A percentile compares a stretch with the other conserved stretches of the same genome.
phyloP scores from a whole-genome alignment of 1,140 invertebrate genomes.

The Hyposmocoma kahamanoa region DNA sequence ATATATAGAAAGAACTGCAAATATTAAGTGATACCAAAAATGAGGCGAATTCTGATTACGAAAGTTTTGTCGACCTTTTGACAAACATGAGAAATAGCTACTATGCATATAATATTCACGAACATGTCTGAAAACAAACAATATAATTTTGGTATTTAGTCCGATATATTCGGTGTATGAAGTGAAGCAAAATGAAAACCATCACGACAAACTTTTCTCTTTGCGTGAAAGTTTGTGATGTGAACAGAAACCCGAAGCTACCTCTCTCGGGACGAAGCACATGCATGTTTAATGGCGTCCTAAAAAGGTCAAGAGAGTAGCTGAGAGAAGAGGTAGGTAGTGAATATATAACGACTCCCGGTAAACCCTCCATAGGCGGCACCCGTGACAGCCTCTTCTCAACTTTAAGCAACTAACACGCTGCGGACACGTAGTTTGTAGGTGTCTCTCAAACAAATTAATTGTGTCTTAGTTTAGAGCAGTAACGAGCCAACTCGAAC shows the following conservation, averaged over 20 bases:
- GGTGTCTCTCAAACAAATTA: conserved; percentile 65
- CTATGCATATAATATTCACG: too few relatives aligned
- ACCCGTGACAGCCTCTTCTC: conserved; percentile 40
- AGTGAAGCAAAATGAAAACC: conserved; percentile 49
- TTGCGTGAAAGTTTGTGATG: conserved; percentile 53
- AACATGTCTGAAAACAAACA: conserved; percentile 7
- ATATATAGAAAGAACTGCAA: too few relatives aligned
- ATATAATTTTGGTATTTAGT: conserved; percentile 20
- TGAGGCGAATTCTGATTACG: too few relatives aligned
- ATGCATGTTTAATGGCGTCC: conserved; percentile 66
- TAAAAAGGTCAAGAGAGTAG: conserved; percentile 61
- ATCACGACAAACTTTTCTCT: conserved; percentile 55
- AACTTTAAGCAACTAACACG: conserved; percentile 45
- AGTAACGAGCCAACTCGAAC: conserved; percentile 46
- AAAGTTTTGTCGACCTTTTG: too few relatives aligned
- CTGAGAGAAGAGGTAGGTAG: conserved; percentile 38
- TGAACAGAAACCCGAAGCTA: conserved; percentile 41
- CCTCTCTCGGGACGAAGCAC: conserved; percentile 42
- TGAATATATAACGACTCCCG: conserved; percentile 60
- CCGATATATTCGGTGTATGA: conserved; percentile 29
- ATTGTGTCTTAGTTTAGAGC: conserved; percentile 55
- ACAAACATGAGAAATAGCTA: too few relatives aligned
- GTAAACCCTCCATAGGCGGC: conserved; percentile 16
- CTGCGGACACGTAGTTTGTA: conserved; percentile 56
- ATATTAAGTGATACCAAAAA: too few relatives aligned